These are phyloP conservation scores for Ooceraea biroi DNA, from an alignment of 1,140 invertebrate species.

Conservation along the genomic window DNA sequence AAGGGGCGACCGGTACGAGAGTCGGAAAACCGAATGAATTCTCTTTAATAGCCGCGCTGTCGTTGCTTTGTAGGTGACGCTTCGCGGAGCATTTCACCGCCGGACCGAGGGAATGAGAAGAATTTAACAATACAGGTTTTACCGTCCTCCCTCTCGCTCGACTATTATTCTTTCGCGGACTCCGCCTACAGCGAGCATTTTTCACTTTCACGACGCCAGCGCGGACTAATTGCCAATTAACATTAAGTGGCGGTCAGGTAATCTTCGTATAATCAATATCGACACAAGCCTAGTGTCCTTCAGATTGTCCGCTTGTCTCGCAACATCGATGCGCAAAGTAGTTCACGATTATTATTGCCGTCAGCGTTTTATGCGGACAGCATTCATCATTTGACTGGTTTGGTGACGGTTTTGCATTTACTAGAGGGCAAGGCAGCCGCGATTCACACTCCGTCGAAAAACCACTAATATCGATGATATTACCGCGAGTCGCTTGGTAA, in stretches of 20 bases:
- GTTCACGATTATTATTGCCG: too few species aligned
- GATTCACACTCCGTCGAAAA: neutral
- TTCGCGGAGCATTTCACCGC: conserved; percentile 18
- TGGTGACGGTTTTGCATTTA: neutral
- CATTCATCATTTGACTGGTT: neutral
- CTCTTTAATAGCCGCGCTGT: conserved; percentile 47
- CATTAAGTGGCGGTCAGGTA: neutral
- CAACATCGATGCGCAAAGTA: too few species aligned
- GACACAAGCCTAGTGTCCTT: too few species aligned
- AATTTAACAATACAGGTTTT: conserved; percentile 29
- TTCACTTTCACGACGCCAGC: neutral
- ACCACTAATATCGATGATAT: conserved; percentile 22
- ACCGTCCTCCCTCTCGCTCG: neutral
- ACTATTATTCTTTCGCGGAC: neutral
- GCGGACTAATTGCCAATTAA: conserved; percentile 11
- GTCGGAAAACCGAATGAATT: conserved; percentile 46
- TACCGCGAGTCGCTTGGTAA: conserved; percentile 1
- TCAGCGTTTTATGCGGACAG: neutral
- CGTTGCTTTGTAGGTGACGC: conserved; percentile 16
- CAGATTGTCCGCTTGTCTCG: too few species aligned
- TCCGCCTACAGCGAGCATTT: neutral
- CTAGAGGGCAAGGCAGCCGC: neutral
- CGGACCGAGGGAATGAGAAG: conserved; percentile 22
- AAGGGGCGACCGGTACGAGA: neutral
- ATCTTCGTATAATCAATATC: conserved; percentile 6